phyloP scores from a whole-genome alignment of 2,888 invertebrate genomes.

The Herminia tarsipennalis region DNA sequence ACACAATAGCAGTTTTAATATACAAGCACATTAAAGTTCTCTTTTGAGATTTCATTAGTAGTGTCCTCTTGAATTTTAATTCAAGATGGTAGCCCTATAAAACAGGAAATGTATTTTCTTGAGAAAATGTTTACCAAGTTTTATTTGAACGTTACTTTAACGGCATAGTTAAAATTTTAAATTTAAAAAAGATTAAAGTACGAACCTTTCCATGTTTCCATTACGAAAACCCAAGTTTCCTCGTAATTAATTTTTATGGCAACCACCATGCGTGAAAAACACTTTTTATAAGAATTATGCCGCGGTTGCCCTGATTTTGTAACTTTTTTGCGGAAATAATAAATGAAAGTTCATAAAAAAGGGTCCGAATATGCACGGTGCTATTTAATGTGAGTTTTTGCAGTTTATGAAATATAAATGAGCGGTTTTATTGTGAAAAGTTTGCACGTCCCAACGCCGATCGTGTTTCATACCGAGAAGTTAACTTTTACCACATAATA shows the following conservation, averaged over 20 bases:
- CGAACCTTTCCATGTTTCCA: constrained; percentile 19
- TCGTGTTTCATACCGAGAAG: constrained; percentile 9
- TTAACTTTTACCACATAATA: neutral
- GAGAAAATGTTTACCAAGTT: constrained; percentile 28
- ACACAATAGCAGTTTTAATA: no score
- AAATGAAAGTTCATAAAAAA: constrained; percentile 39
- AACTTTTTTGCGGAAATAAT: constrained; percentile 42
- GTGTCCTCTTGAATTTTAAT: constrained; percentile 27
- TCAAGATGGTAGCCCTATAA: constrained; percentile 18
- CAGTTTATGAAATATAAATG: constrained; percentile 43
- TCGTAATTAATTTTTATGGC: constrained; percentile 41
- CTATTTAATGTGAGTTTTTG: constrained; percentile 42
- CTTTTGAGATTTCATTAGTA: constrained; percentile 25
- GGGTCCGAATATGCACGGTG: constrained; percentile 37
- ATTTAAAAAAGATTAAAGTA: constrained; percentile 29
- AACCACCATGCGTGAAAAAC: constrained; percentile 38
- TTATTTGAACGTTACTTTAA: constrained; percentile 30
- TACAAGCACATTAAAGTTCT: constrained; percentile 19
- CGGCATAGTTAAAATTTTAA: constrained; percentile 21
- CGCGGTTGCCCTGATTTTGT: constrained; percentile 35
- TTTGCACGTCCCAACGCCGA: constrained; percentile 18
- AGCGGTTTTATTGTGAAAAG: constrained; percentile 38
- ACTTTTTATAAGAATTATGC: constrained; percentile 35
- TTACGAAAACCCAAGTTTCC: constrained; percentile 40
- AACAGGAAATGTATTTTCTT: constrained; percentile 28